These are phyloP conservation scores for Acanthochromis polyacanthus DNA, from an alignment of 2,113 vertebrate species.

Conservation along the genomic window DNA sequence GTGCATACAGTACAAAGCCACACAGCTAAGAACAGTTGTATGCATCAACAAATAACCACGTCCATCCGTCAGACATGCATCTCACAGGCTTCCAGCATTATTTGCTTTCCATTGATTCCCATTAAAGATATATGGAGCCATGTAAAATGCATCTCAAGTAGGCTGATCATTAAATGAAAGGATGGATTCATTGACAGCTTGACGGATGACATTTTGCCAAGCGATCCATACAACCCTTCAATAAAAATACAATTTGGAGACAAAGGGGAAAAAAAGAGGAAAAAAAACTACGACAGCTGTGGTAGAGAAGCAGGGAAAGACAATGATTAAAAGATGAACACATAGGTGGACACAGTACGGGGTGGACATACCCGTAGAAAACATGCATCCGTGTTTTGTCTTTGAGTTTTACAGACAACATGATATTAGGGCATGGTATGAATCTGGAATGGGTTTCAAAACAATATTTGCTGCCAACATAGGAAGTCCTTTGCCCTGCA, in stretches of 20 bases:
- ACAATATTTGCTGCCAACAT: no score
- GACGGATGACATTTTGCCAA: slow-evolving; percentile 85
- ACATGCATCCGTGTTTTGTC: background rate
- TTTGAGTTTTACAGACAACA: background rate
- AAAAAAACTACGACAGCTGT: slow-evolving; percentile 29
- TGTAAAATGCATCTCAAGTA: slow-evolving; percentile 82
- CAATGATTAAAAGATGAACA: slow-evolving; percentile 43
- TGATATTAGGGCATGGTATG: no score
- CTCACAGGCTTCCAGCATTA: slow-evolving; percentile 71
- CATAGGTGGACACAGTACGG: background rate
- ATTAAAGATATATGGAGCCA: slow-evolving; percentile 80
- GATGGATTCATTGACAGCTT: slow-evolving; percentile 86
- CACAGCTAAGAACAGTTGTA: slow-evolving; percentile 25
- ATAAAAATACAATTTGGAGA: slow-evolving; percentile 83
- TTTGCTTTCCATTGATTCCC: slow-evolving; percentile 84
- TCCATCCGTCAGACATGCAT: slow-evolving; percentile 68
- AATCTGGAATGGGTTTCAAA: no score
- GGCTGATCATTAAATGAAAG: slow-evolving; percentile 82
- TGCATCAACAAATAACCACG: slow-evolving; percentile 67
- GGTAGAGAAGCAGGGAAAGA: slow-evolving; percentile 33
- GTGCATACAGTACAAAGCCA: slow-evolving; percentile 36
- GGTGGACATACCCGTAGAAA: background rate
- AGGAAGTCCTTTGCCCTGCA: background rate
- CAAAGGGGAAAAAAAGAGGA: slow-evolving; percentile 42
- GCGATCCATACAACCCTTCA: slow-evolving; percentile 82